These are phyloP conservation scores for Anas flavirostris DNA, from an alignment of 2,797 vertebrate species.

Conservation along the genomic window DNA sequence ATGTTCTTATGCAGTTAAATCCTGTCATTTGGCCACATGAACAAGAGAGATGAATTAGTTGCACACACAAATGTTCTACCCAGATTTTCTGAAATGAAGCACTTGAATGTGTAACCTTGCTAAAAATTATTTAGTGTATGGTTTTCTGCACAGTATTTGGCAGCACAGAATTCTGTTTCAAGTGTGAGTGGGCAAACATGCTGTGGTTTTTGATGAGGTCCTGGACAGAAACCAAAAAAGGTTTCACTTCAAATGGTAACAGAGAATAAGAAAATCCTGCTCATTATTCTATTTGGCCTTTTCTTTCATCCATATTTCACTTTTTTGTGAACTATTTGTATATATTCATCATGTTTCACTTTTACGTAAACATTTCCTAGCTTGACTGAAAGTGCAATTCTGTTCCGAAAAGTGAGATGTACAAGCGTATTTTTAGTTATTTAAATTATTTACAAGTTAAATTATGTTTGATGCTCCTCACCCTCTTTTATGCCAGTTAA, in stretches of 20 bases:
- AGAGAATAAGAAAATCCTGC: neutral
- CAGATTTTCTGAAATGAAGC: neutral
- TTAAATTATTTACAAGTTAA: neutral
- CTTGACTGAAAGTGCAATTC: neutral
- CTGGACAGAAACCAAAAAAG: conserved; percentile 16
- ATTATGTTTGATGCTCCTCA: neutral
- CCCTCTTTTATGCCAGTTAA: neutral
- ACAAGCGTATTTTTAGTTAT: neutral
- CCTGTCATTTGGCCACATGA: neutral
- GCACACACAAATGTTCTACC: neutral
- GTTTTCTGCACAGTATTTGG: neutral
- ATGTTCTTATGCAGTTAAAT: neutral
- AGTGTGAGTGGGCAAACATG: conserved; percentile 7
- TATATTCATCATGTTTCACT: neutral
- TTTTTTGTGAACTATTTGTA: neutral
- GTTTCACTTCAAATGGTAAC: conserved; percentile 18
- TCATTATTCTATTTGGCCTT: neutral
- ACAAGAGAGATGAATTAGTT: neutral
- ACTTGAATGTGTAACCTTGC: neutral
- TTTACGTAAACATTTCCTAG: neutral
- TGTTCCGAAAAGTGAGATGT: neutral
- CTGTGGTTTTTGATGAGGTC: conserved; percentile 9
- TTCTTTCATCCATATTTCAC: neutral
- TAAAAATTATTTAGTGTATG: neutral
- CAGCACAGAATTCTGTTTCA: neutral